Evolutionary conservation across 2,888 invertebrate species (phyloP), one percentile per base, ranked within the genome.

Genomic region (Epiblema foenella): DNA sequence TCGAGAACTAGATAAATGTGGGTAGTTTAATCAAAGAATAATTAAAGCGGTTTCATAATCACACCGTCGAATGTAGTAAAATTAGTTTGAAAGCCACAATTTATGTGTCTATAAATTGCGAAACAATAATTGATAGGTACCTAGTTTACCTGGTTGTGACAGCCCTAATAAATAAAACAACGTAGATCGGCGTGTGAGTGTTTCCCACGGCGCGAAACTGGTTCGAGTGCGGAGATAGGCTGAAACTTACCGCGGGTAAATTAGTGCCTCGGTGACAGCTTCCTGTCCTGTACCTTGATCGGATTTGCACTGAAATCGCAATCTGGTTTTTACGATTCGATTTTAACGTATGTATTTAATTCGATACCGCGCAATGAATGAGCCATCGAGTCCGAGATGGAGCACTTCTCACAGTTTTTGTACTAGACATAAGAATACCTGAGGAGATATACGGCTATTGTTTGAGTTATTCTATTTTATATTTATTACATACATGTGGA

Each of bases 201-300:
- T 85, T 93, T 93, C 93, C 93, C 93, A 93, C 93, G 93, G 85
- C 83, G 92, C 91, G 79, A 89, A 92, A 93, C 93, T 87, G 91
- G 93, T 92, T 88, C 83, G 82, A 75, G 81, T 78, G 77, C 83
- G 80, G 83, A 87, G 91, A 89, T 91, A 91, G 90, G 89, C 89
- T 89, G 89, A 88, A 89, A 87, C 88, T 88, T 84, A 88, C 87
- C 85, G 86, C 87, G 86, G 83, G 83, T 90, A 87, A 91, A 91
- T 92, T 91, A 90, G 89, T 89, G 83, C 85, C 86, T 84, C 85
- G 83, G 88, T 84, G 91, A 92, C 92, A 89, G 89, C 85, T 91
- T 91, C 92, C 92, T 91, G 92, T 84, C 86, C 84, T 83, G 80
- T 81, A 77, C 78, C 78, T 80, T 83, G 82, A 81, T 83, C 81